phyloP scores from a whole-genome alignment of 2,888 invertebrate genomes.

The Linhomoeus sp. region DNA sequence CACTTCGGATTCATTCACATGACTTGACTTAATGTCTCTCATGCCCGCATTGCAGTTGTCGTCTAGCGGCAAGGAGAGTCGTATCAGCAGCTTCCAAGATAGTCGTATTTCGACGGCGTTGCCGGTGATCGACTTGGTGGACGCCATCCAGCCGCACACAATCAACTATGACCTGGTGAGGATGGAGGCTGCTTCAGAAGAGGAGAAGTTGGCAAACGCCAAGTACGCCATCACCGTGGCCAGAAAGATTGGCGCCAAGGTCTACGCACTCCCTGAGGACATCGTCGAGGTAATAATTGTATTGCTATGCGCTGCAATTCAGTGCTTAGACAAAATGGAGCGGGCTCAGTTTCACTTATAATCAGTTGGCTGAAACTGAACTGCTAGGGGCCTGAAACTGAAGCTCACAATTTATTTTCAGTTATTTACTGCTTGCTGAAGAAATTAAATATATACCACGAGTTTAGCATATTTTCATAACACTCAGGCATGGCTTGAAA shows the following conservation, averaged over 20 bases:
- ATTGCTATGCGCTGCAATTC: too few species aligned
- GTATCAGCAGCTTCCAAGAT: conserved; percentile 46
- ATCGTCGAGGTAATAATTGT: conserved; percentile 75
- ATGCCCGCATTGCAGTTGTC: conserved; percentile 23
- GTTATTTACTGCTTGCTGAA: too few species aligned
- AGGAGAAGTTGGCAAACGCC: conserved; percentile 91
- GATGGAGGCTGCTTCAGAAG: conserved; percentile 47
- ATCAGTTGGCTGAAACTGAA: too few species aligned
- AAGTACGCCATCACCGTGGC: conserved; percentile 98
- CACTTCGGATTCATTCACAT: background rate
- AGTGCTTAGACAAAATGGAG: too few species aligned
- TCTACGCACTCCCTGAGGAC: conserved; percentile 94
- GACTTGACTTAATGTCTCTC: too few species aligned
- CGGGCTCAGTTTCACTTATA: too few species aligned
- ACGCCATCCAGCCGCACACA: conserved; percentile 81
- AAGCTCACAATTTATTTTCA: too few species aligned
- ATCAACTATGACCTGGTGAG: conserved; percentile 81
- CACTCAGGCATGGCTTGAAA: too few species aligned
- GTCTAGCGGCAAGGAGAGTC: conserved; percentile 29
- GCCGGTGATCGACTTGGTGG: conserved; percentile 81
- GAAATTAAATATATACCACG: too few species aligned
- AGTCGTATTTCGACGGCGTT: conserved; percentile 62
- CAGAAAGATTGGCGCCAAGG: conserved; percentile 83
- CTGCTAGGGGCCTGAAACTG: too few species aligned
- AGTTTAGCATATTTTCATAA: too few species aligned